Evolutionary conservation across 2,888 invertebrate species (phyloP), one percentile per base, ranked within the genome.

Genomic region (Kryphioiulus occultus): DNA sequence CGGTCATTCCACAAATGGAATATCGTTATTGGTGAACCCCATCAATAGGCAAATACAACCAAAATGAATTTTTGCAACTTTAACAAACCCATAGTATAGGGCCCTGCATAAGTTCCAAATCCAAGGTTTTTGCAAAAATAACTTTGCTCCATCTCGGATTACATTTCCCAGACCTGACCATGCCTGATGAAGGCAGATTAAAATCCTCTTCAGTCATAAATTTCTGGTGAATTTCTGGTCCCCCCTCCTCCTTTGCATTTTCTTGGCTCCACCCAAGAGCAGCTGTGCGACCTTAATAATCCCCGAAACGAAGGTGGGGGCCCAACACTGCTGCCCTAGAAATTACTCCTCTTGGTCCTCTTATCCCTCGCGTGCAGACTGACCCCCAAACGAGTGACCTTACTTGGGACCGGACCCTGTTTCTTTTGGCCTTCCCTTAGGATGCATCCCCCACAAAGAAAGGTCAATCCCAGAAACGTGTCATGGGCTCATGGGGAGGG

Each of bases 251-350:
- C 26, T 26, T 26, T 68, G 68, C 68, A 68, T 68, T 68, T 59
- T 68, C 68, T 68, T 22, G 26, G 5, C 68, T 26, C 68, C 68
- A 26, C 68, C 68, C 68, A 68, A 68, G 68, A 68, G 26, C 68
- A 68, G 68, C 68, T 68, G 68, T 68, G 26, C 68, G 68, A 68
- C 68, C 68, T 68, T 68, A 68, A 22, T 68, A 68, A 68, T 68
- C 68, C 68, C 68, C 68, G 68, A 68, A 68, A 68, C 22, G 17
- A 68, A 68, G 68, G 68, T 68, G 68, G 68, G 68, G 68, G 68
- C n/a, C 68, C 19, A 68, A 68, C 68, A 68, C 68, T 68, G 68
- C 68, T 68, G 68, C 68, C 68, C 68, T 68, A 68, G 5, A 68
- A 68, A 68, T 68, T 68, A 17, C 68, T 26, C 1, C 68, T 26